phyloP scores from a whole-genome alignment of 2,113 vertebrate species.

The Macrotis lagotis region DNA sequence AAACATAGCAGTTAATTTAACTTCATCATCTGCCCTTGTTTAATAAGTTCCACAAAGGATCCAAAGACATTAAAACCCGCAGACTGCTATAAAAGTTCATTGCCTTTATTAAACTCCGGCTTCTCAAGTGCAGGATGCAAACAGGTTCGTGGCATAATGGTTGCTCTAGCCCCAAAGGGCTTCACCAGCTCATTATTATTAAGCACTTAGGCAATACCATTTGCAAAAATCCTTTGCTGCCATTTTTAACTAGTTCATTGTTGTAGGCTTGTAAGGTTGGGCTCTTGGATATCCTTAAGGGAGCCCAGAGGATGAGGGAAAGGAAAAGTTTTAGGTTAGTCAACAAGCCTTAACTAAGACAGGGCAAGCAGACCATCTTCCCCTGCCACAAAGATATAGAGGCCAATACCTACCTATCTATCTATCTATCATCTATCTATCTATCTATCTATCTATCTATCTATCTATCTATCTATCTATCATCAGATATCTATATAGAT shows the following conservation, averaged over 20 bases:
- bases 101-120: slow-evolving; percentile 10
- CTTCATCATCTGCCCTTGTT: slow-evolving; percentile 55
- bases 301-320: background rate
- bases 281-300: background rate
- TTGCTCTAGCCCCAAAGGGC: background rate
- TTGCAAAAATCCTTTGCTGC: background rate
- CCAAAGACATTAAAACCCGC: background rate
- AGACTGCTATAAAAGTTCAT: background rate
- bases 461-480: too few species aligned
- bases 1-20: slow-evolving; percentile 72
- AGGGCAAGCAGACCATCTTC: background rate
- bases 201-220: background rate
- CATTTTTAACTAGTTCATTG: background rate
- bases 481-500: too few species aligned
- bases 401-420: too few species aligned
- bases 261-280: background rate
- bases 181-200: background rate
- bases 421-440: too few species aligned
- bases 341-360: background rate
- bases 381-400: background rate
- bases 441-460: too few species aligned
- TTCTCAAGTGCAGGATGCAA: background rate
- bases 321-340: background rate
- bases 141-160: slow-evolving; percentile 30
- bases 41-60: slow-evolving; percentile 57